Conservation (phyloP, 2,113 vertebrate species). For the Daubentonia madagascariensis region DNA sequence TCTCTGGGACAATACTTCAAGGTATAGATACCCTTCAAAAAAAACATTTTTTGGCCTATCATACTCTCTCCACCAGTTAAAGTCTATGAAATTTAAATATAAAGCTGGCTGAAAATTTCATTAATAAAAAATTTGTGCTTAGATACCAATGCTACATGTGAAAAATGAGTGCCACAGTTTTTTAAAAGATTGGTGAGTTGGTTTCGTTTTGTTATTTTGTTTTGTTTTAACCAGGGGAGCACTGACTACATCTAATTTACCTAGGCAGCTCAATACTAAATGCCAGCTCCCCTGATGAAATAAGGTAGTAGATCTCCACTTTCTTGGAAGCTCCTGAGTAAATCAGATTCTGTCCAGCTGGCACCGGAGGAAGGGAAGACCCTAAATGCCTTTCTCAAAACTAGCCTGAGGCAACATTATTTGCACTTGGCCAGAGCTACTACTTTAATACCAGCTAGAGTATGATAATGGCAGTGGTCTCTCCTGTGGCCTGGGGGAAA, state of each 20-base stretch:
- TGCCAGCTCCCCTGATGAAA: not conserved
- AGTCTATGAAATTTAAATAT: not conserved
- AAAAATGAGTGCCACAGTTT: not conserved
- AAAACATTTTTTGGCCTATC: not conserved
- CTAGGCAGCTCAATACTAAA: not conserved
- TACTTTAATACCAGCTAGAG: not conserved
- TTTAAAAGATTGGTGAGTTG: not conserved
- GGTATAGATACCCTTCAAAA: not conserved
- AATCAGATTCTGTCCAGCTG: not conserved
- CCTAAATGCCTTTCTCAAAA: not conserved
- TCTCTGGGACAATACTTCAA: not conserved
- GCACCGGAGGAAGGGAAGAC: fast-evolving
- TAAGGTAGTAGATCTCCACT: not conserved
- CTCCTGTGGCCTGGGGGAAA: not conserved
- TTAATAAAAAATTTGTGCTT: not conserved
- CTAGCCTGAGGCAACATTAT: not conserved
- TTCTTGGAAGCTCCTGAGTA: not conserved
- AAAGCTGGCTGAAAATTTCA: not conserved
- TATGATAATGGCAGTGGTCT: not conserved
- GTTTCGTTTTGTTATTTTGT: not conserved
- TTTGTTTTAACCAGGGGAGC: not conserved
- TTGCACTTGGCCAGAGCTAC: not conserved
- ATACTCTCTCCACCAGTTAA: not conserved
- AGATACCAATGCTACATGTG: not conserved
- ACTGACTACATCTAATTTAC: not conserved